These are phyloP conservation scores for Paraescarpia echinospica DNA, from an alignment of 1,140 invertebrate species.

Conservation along the genomic window DNA sequence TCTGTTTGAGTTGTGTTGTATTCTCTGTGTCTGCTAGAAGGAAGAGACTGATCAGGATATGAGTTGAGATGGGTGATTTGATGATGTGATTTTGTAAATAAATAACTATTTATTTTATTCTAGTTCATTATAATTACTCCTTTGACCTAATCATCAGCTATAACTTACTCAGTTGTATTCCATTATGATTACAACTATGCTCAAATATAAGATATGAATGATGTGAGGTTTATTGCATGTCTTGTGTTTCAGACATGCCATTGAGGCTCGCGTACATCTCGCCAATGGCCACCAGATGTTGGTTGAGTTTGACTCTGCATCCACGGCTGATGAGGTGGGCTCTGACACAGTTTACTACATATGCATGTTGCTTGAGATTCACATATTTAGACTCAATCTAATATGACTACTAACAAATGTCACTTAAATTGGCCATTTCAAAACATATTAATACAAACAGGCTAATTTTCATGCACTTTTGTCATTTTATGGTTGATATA, in stretches of 20 bases:
- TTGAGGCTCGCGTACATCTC: constrained; percentile 89
- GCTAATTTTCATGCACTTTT: no score
- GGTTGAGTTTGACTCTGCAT: constrained; percentile 91
- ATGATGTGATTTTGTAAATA: constrained; percentile 5
- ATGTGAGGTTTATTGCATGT: constrained; percentile 10
- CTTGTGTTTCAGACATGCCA: constrained; percentile 67
- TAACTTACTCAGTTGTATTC: not conserved
- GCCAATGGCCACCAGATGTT: constrained; percentile 94
- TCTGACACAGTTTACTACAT: no score
- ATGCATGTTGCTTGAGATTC: no score
- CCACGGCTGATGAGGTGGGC: constrained; percentile 78
- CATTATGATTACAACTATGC: no score
- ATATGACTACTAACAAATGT: no score
- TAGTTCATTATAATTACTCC: not conserved
- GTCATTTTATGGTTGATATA: no score
- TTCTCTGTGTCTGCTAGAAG: not conserved
- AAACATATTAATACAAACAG: no score
- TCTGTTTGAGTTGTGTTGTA: not conserved
- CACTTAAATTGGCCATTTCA: no score
- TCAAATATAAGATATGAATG: no score
- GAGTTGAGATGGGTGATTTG: not conserved
- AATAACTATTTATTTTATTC: no score
- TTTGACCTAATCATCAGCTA: not conserved
- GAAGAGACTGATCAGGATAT: no score
- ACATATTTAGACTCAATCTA: no score